A percentile compares a stretch with the other conserved stretches of the same genome.
Conservation (phyloP, 53 echinoderm and acorn worm genomes). For the Echinometra lucunter region DNA sequence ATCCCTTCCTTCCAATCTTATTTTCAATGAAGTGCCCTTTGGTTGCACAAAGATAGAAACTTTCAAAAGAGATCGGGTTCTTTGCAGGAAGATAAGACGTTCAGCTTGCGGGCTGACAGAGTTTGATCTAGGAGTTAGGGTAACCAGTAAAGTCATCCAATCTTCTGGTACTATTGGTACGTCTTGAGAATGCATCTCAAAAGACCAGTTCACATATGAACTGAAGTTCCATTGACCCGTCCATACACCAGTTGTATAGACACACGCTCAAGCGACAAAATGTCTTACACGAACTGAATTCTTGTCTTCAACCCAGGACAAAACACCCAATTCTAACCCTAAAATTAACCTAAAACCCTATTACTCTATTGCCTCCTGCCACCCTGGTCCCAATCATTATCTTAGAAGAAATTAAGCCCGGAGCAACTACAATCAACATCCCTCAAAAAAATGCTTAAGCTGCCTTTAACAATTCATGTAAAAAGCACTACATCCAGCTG, state of each 20-base stretch:
- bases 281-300: no score
- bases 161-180: slow-evolving; percentile 3
- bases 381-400: no score
- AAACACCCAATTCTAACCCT: no score
- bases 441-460: no score
- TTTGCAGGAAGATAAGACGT: background rate
- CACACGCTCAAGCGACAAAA: no score
- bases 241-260: background rate
- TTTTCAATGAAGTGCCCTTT: background rate
- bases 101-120: background rate
- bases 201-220: slow-evolving; percentile 6
- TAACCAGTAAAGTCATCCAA: slow-evolving; percentile 19
- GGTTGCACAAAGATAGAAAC: slow-evolving; percentile 5
- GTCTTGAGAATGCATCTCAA: slow-evolving; percentile 4
- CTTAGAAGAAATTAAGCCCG: no score
- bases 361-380: no score
- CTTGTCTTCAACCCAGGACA: no score
- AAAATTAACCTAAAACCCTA: no score
- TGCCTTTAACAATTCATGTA: background rate
- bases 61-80: slow-evolving; percentile 6
- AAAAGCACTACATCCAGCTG: background rate
- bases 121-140: slow-evolving; percentile 48
- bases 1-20: background rate
- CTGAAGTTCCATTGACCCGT: background rate
- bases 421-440: no score